Evolutionary conservation across 2,797 vertebrate genomes (phyloP).

Genomic region (Carcharodon carcharias): DNA sequence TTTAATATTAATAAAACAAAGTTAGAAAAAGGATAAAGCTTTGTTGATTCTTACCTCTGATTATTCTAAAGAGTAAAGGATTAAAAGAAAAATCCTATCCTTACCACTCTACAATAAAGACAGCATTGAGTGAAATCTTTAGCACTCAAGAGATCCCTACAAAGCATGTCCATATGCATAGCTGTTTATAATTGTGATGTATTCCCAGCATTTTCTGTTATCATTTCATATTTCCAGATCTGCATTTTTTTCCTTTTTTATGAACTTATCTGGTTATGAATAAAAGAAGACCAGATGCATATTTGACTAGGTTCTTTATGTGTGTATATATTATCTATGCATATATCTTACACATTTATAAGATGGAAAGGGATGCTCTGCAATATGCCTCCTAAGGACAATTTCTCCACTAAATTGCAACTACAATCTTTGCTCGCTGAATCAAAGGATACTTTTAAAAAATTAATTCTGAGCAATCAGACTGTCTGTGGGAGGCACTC

Average conservation of each 20-base stretch:
- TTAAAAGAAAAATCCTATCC: no score
- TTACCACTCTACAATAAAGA: background rate
- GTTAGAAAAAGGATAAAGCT: no score
- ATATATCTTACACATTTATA: background rate
- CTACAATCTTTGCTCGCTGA: background rate
- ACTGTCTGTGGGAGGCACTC: slow-evolving; percentile 12
- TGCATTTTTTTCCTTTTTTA: background rate
- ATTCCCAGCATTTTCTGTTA: background rate
- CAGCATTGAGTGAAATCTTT: background rate
- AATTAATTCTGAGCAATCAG: background rate
- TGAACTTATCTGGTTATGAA: background rate
- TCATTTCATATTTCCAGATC: background rate
- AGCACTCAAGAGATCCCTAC: background rate
- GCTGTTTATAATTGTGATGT: background rate
- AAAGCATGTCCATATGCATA: background rate
- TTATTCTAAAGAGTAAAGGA: no score
- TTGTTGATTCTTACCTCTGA: no score
- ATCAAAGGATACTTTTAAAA: slow-evolving; percentile 12
- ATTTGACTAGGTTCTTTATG: background rate
- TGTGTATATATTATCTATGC: background rate
- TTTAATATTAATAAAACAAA: background rate
- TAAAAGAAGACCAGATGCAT: background rate
- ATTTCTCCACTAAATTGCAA: background rate
- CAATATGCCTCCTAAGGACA: background rate
- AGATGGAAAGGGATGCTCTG: background rate